These are phyloP conservation scores for Xestia sexstrigata DNA, from an alignment of 2,888 invertebrate genomes.

Conservation along the genomic window DNA sequence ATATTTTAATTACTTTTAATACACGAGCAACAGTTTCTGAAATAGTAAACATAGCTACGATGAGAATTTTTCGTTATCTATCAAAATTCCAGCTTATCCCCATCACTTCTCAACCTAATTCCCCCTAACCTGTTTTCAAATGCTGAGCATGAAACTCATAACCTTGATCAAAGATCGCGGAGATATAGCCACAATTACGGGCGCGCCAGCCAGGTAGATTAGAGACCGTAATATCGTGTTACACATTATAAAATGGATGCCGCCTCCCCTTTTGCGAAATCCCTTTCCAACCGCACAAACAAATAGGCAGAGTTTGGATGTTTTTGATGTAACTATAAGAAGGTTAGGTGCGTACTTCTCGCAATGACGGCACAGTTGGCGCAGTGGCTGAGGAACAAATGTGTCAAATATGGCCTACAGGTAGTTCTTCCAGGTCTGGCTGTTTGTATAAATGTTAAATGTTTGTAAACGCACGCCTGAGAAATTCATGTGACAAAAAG, in stretches of 20 bases:
- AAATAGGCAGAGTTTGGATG: constrained; percentile 14
- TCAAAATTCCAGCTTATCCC: neutral
- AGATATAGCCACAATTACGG: constrained; percentile 55
- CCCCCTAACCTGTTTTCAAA: constrained; percentile 26
- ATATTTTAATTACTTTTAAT: neutral
- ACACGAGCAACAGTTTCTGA: neutral
- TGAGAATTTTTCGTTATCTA: neutral
- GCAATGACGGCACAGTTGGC: no score
- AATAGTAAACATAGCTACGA: neutral
- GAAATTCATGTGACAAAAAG: no score
- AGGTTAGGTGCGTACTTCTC: neutral
- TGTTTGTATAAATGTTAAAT: no score
- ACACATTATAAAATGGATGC: constrained; percentile 46
- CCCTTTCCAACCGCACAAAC: constrained; percentile 9
- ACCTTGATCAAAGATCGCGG: constrained; percentile 51
- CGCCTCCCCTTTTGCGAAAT: constrained; percentile 25
- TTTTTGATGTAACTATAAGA: neutral
- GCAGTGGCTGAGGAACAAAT: no score
- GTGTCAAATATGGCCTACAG: no score
- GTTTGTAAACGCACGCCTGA: no score
- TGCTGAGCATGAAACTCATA: constrained; percentile 39
- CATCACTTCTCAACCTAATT: neutral
- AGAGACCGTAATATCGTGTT: constrained; percentile 43
- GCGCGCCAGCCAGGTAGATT: constrained; percentile 38
- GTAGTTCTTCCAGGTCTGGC: no score